Evolutionary conservation across 1,140 invertebrate species (phyloP).

Genomic region (Oreohelix idahoensis): DNA sequence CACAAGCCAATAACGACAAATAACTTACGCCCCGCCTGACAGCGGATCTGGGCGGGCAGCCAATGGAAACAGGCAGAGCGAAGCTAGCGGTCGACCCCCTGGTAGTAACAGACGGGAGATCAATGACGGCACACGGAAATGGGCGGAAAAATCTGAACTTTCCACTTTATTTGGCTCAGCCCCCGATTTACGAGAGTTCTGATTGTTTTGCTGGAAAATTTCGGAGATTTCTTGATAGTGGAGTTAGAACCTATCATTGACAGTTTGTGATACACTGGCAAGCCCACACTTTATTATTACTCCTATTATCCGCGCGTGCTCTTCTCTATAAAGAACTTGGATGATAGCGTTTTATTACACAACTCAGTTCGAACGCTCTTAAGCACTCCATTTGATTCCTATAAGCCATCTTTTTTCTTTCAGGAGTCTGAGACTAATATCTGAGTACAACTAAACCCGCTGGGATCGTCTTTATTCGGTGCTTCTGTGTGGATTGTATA

Average conservation of each 20-base stretch:
- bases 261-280: constrained; percentile 7
- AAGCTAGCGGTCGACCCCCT: not conserved
- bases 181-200: constrained; percentile 12
- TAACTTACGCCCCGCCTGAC: constrained; percentile 21
- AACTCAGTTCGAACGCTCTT: not conserved
- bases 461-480: not conserved
- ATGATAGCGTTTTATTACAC: constrained; percentile 27
- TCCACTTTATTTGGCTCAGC: not conserved
- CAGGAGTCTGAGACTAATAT: not conserved
- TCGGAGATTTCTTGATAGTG: constrained; percentile 28
- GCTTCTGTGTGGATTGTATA: too few relatives aligned
- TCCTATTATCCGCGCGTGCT: constrained; percentile 28
- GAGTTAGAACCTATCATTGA: constrained; percentile 36
- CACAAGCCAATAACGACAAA: constrained; percentile 24
- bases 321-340: constrained; percentile 28
- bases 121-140: constrained; percentile 22
- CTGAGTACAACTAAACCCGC: not conserved
- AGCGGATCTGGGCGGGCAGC: not conserved
- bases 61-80: not conserved
- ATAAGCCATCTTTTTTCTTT: not conserved
- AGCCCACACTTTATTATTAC: not conserved
- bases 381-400: constrained; percentile 14
- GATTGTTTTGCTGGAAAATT: constrained; percentile 22
- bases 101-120: not conserved
- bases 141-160: constrained; percentile 5